phyloP scores from a whole-genome alignment of 2,888 invertebrate genomes.

The Reticulitermes lucifugus region DNA sequence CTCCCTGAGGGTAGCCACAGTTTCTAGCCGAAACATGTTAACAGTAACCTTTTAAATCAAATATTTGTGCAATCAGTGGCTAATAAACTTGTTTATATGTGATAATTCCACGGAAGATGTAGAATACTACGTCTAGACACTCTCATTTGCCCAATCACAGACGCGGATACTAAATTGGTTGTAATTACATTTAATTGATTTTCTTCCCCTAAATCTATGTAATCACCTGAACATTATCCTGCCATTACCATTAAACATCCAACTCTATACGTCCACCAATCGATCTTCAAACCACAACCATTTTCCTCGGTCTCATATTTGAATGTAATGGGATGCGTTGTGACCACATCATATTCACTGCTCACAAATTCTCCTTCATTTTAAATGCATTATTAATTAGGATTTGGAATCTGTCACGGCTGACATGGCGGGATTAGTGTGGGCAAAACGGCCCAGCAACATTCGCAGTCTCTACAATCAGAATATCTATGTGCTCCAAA shows the following conservation, averaged over 20 bases:
- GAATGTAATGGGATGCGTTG: background rate
- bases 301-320: background rate
- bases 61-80: too few species aligned
- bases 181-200: slow-evolving; percentile 4
- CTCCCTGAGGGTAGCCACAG: too few species aligned
- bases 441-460: too few species aligned
- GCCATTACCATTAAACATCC: background rate
- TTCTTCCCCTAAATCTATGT: background rate
- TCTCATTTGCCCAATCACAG: too few species aligned
- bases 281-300: background rate
- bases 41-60: too few species aligned
- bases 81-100: too few species aligned
- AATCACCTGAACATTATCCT: slow-evolving; percentile 2
- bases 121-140: too few species aligned
- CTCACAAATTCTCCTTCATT: background rate
- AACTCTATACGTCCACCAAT: background rate
- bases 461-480: too few species aligned
- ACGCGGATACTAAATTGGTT: background rate
- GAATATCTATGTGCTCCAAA: too few species aligned
- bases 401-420: background rate
- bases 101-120: too few species aligned
- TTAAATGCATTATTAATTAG: slow-evolving; percentile 14
- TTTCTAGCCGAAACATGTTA: too few species aligned
- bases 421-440: background rate
- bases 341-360: background rate